Conservation (phyloP, 2,797 vertebrate species). For the Tadarida brasiliensis region DNA sequence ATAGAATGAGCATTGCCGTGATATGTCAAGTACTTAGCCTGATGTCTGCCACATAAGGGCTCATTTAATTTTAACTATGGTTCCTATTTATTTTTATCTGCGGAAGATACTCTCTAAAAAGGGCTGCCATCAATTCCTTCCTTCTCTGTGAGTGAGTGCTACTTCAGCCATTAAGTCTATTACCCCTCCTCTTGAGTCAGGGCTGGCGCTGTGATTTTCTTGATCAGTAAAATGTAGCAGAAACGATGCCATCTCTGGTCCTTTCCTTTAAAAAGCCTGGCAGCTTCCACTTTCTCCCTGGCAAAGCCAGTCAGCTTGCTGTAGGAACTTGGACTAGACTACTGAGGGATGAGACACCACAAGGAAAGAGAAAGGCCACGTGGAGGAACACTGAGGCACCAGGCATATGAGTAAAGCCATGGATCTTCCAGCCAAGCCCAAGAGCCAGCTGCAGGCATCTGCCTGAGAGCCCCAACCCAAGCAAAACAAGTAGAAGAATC, state of each 20-base stretch:
- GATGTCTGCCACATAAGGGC: not conserved
- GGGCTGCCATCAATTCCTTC: not conserved
- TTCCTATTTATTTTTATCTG: not conserved
- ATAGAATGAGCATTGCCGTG: not conserved
- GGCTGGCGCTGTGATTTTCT: not conserved
- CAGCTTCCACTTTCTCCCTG: not conserved
- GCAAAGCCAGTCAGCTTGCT: not conserved
- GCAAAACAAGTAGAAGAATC: not conserved
- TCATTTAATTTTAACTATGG: not conserved
- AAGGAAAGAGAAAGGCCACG: not conserved
- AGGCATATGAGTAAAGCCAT: too few species aligned
- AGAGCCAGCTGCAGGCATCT: not conserved
- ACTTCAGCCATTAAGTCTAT: not conserved
- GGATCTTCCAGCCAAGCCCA: not conserved
- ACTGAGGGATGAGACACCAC: not conserved
- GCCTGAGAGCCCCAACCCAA: not conserved
- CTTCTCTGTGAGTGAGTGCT: not conserved
- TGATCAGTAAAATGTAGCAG: not conserved
- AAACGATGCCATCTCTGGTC: not conserved
- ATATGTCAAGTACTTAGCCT: not conserved
- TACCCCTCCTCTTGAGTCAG: not conserved
- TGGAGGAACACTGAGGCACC: not conserved
- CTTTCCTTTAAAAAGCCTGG: not conserved
- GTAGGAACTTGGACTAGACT: not conserved
- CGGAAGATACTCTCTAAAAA: not conserved